Base-by-base conservation (phyloP, 2,797 vertebrate species). In the Galagoides demidoff region DNA sequence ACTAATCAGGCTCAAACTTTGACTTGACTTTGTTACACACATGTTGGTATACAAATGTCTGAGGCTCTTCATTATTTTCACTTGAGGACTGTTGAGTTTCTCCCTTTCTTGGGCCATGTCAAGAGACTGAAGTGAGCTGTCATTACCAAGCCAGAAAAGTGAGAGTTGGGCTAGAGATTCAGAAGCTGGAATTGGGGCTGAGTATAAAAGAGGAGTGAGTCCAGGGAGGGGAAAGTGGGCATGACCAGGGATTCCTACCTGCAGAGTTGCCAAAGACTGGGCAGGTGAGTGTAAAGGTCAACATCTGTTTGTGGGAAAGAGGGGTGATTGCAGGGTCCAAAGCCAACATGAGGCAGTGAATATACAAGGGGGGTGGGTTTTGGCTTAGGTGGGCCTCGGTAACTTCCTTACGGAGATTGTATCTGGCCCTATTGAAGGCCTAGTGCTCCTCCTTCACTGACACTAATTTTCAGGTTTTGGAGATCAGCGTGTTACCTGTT, bases 151-250 rank as follows among this genome's bases (percentile, higher is more conserved):
- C 22, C 52, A 61, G 79, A 63, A 92, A 88, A 70, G n/a, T 34
- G 29, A 88, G 39, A 45, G 70, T 57, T 59, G 17, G 45, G 8
- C 29, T 52, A 64, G 39, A 83, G 87, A 87, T 77, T 78, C 59
- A 82, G 59, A 88, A 85, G n/a, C 77, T 90, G 57, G 25, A 57
- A 63, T 2, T 66, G 59, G 45, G 25, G 17, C 31, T 85, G 66
- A 68, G 27, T 49, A 63, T 78, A 39, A 92, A 83, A 93, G 85
- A 83, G 22, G 79, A 66, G 76, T 70, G 31, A 96, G 71, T 34
- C 27, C 77, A 85, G 59, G 34, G 25, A 63, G 7, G 27, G 79
- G 90, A 7, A 59, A 57, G 66, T 19, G 19, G n/a, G 9, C 22
- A 4, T 14, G 37, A 17, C 34, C 68, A 92, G n/a, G n/a, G 73